Conservation (phyloP, 2,797 vertebrate species). For the Buphagus erythrorhynchus region DNA sequence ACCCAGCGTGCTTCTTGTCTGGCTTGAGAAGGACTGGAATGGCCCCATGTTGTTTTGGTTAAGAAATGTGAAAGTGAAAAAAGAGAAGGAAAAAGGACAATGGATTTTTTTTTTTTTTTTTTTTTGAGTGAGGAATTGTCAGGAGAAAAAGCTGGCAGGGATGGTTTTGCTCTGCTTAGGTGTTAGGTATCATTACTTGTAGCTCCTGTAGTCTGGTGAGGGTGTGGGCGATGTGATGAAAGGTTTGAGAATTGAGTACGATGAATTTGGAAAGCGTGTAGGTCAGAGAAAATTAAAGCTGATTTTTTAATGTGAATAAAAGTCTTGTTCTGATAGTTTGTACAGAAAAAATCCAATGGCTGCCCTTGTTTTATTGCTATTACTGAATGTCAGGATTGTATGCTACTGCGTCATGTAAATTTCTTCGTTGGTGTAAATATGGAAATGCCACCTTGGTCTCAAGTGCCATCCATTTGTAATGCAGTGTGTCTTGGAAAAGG, state of each 20-base stretch:
- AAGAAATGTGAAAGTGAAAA: slow-evolving; percentile 83
- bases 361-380: slow-evolving; percentile 90
- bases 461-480: slow-evolving; percentile 91
- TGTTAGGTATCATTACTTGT: slow-evolving; percentile 87
- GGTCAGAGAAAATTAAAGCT: slow-evolving; percentile 87
- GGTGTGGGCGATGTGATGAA: slow-evolving; percentile 88
- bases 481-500: slow-evolving; percentile 88
- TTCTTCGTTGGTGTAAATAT: slow-evolving; percentile 96
- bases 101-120: background rate
- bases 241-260: slow-evolving; percentile 85
- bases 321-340: slow-evolving; percentile 91
- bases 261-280: slow-evolving; percentile 83
- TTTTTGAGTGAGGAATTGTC: slow-evolving; percentile 78
- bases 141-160: slow-evolving; percentile 69
- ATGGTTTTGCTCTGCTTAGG: slow-evolving; percentile 82
- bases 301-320: slow-evolving; percentile 86
- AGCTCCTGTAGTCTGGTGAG: slow-evolving; percentile 88
- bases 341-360: slow-evolving; percentile 91
- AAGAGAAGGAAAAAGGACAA: slow-evolving; percentile 86
- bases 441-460: slow-evolving; percentile 87
- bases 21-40: slow-evolving; percentile 67
- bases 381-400: slow-evolving; percentile 91
- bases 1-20: slow-evolving; percentile 46
- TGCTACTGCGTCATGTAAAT: slow-evolving; percentile 95
- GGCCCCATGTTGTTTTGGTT: slow-evolving; percentile 71